phyloP scores from a whole-genome alignment of 2,113 vertebrate species.

The Abramis brama region DNA sequence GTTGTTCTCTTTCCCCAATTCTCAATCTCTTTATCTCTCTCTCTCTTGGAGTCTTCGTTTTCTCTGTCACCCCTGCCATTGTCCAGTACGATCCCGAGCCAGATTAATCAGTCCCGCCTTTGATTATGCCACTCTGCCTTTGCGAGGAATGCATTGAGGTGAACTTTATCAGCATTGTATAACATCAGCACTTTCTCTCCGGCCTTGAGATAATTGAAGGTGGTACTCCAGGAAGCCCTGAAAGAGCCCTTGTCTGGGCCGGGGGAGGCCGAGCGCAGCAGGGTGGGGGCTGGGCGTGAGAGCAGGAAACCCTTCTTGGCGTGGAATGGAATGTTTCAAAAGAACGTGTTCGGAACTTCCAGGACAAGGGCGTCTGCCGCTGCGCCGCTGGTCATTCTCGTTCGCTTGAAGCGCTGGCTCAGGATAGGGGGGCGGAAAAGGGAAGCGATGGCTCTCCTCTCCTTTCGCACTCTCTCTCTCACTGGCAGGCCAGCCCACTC shows the following conservation, averaged over 20 bases:
- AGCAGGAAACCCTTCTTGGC: slow-evolving; percentile 80
- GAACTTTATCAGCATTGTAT: slow-evolving; percentile 57
- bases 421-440: slow-evolving; percentile 33
- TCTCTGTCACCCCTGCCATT: slow-evolving; percentile 34
- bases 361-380: slow-evolving; percentile 77
- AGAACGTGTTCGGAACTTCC: slow-evolving; percentile 78
- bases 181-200: slow-evolving; percentile 59
- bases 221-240: slow-evolving; percentile 76
- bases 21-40: slow-evolving; percentile 7
- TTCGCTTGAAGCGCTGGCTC: background rate
- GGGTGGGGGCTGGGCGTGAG: slow-evolving; percentile 61
- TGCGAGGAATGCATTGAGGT: slow-evolving; percentile 54
- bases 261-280: slow-evolving; percentile 58
- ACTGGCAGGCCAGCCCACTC: slow-evolving; percentile 44
- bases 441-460: slow-evolving; percentile 39
- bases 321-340: slow-evolving; percentile 84
- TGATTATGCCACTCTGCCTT: slow-evolving; percentile 48
- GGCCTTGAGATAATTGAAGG: slow-evolving; percentile 78
- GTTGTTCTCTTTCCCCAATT: slow-evolving; percentile 1
- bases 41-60: slow-evolving; percentile 27
- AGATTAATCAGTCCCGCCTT: slow-evolving; percentile 42
- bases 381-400: slow-evolving; percentile 55
- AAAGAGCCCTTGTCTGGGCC: slow-evolving; percentile 78
- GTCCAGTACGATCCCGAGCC: slow-evolving; percentile 35
- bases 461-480: slow-evolving; percentile 15